Base-by-base conservation (phyloP, 2,113 vertebrate genomes). In the Pungitius pungitius region DNA sequence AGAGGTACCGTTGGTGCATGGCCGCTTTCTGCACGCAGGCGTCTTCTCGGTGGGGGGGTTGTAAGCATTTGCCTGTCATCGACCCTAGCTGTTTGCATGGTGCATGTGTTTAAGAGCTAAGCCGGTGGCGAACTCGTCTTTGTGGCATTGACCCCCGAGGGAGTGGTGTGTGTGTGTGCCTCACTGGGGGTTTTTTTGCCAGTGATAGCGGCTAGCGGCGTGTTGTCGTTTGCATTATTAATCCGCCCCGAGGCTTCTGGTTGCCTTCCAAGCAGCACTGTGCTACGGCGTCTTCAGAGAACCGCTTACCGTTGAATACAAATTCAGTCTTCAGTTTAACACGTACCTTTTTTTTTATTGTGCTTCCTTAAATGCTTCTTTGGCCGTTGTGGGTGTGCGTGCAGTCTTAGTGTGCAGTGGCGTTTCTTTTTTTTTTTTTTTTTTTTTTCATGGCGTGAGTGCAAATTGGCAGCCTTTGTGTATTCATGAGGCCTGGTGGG, bases 1-100 rank as follows among this genome's bases (percentile, higher is more conserved):
- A 77, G 98, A 99, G 97, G 98, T 99, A 94, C 78, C n/a, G 33
- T n/a, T 13, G 35, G 4, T 55, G 80, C 83, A 79, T 75, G 83
- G 17, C 9, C 8, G 26, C 43, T 13, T 13, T 43, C 69, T 72
- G 55, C 35, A 30, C 57, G 70, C 51, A 35, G 3, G 51, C 13
- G 79, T 11, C 54, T 69, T 58, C 7, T 24, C 52, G 6, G 20
- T n/a, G 22, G 24, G 22, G 8, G 69, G 75, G 39, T 66, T 9
- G 8, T 59, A 59, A 54, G 24, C 42, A 11, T n/a, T 67, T 80
- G 85, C 77, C 75, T 81, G 78, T 60, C n/a, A 51, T 47, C 26
- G 11, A 45, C 56, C 9, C 1, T 3, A 76, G 58, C 78, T 58
- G 39, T 86, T 63, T 47, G 73, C n/a, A 51, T 55, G 35, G 40